Base-by-base conservation (phyloP, 2,113 vertebrate genomes). In the Labeo catla region DNA sequence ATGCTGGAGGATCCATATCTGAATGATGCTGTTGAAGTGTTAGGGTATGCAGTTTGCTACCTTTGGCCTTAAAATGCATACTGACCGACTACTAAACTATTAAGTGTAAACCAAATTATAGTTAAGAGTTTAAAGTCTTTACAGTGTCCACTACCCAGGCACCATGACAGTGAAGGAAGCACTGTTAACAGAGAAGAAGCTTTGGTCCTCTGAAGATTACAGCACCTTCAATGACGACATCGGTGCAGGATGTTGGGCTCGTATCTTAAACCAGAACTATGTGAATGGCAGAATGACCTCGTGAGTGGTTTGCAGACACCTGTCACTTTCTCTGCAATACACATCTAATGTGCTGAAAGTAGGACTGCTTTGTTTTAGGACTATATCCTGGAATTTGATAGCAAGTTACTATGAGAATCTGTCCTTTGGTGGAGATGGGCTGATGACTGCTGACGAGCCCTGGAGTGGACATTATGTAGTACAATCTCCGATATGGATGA, bases 171-270 rank as follows among this genome's bases (percentile, higher is more conserved):
- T 95, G 12, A 6, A 0, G 6, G 91, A 94, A 8, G 98, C 98
- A 0, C 54, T 95, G 66, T 54, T 94, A 86, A 97, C 97, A 0
- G 81, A 90, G 85, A 99, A 98, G 93, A 96, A 94, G 81, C 96
- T 99, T 52, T 99, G 98, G 98, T 93, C 98, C 0, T 98, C 98
- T 0, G 98, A 99, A 93, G 98, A 99, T 91, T 99, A 97, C 91
- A 99, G 98, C 92, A 98, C 97, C 19, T 95, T 96, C 76, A 98
- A 98, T 28, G 49, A 95, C 63, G 95, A 97, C 36, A 83, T 93
- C 15, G 98, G 98, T 0, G 97, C 96, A 76, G 97, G 98, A 84
- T 99, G 98, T 92, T 99, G 97, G 98, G 97, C 95, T 61, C 97
- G 98, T 6, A 97, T 99, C 91, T 93, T 99, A 86, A 99, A 99